Percentiles rank a stretch among this genome's conserved stretches.
Conservation (phyloP, 1,140 invertebrate species). For the Pogonomyrmex barbatus region DNA sequence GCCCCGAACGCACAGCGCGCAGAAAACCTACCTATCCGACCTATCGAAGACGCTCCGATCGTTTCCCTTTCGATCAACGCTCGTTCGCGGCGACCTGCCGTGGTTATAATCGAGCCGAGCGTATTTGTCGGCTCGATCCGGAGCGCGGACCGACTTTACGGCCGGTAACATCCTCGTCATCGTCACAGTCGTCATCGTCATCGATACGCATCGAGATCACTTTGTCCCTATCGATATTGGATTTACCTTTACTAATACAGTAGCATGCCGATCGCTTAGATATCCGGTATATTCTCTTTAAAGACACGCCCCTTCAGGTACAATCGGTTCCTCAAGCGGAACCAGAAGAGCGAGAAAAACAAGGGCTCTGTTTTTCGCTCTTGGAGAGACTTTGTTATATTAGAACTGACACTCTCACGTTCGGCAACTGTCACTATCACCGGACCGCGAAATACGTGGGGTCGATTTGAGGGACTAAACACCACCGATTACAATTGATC, state of each 20-base stretch:
- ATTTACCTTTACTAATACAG: slow-evolving; percentile 80
- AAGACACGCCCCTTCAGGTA: slow-evolving; percentile 64
- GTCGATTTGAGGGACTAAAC: slow-evolving; percentile 55
- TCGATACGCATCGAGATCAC: not conserved
- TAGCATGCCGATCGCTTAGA: slow-evolving; percentile 78
- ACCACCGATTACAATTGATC: slow-evolving; percentile 65
- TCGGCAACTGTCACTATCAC: slow-evolving; percentile 79
- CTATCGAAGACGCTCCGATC: slow-evolving; percentile 46
- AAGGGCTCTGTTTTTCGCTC: slow-evolving; percentile 38
- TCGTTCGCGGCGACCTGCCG: slow-evolving; percentile 31
- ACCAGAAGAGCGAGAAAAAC: slow-evolving; percentile 57
- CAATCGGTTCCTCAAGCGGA: slow-evolving; percentile 45
- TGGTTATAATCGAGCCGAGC: slow-evolving; percentile 15
- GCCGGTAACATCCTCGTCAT: slow-evolving; percentile 1
- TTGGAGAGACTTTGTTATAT: not conserved
- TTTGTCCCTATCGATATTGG: slow-evolving; percentile 42
- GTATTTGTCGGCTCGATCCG: slow-evolving; percentile 15
- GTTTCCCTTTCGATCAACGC: slow-evolving; percentile 73
- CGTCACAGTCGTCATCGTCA: slow-evolving; percentile 12
- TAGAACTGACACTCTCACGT: slow-evolving; percentile 78
- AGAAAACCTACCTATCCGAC: slow-evolving; percentile 18
- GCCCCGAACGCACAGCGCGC: slow-evolving; percentile 30
- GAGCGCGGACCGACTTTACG: not conserved
- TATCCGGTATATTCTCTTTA: slow-evolving; percentile 65
- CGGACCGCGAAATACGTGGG: slow-evolving; percentile 62